These are phyloP conservation scores for Drosophila crucigera DNA, from an alignment of 2,888 invertebrate genomes.

Conservation along the genomic window DNA sequence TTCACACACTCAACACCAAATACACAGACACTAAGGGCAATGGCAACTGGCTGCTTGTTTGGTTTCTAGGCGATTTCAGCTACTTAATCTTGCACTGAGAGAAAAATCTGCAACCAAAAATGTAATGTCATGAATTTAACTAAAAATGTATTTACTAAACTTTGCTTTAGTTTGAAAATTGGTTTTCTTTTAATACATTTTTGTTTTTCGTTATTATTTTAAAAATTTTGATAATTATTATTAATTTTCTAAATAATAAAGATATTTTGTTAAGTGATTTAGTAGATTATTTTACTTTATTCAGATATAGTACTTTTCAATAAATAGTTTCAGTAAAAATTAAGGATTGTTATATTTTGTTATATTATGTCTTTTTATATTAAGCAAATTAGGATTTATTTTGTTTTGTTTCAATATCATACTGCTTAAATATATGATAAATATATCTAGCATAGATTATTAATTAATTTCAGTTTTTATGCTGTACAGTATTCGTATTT, in stretches of 20 bases:
- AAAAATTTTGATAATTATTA: too few relatives aligned
- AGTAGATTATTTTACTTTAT: background rate
- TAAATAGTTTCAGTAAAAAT: background rate
- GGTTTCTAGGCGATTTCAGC: slow-evolving; percentile 64
- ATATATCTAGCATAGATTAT: background rate
- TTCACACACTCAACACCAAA: slow-evolving; percentile 8
- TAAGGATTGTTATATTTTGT: too few relatives aligned
- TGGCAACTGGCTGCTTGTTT: slow-evolving; percentile 28
- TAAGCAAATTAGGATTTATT: background rate
- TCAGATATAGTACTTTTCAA: background rate
- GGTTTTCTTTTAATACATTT: too few relatives aligned
- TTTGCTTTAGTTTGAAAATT: background rate
- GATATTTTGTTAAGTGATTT: background rate
- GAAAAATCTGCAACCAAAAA: background rate
- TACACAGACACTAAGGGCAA: slow-evolving; percentile 11
- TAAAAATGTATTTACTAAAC: background rate
- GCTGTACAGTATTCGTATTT: background rate
- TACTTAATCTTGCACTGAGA: slow-evolving; percentile 53
- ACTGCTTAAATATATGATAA: background rate
- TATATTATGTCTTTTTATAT: background rate
- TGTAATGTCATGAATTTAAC: background rate
- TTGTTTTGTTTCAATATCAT: background rate
- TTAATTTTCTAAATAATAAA: background rate
- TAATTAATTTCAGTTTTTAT: background rate
- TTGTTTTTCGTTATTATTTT: too few relatives aligned